These are phyloP conservation scores for Heliconius nattereri DNA, from an alignment of 1,140 invertebrate species.

Conservation along the genomic window DNA sequence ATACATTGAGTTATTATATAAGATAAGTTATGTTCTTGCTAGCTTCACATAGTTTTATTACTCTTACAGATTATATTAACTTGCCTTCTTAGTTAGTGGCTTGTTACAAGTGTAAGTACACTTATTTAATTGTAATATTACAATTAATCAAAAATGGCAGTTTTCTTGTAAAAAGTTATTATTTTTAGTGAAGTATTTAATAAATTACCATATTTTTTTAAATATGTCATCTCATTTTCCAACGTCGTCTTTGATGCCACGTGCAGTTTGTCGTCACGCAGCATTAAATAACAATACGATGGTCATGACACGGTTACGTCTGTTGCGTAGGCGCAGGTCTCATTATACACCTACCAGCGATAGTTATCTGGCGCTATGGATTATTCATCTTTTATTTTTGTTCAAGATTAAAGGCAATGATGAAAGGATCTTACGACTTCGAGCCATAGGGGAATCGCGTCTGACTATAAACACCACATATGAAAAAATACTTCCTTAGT, in stretches of 20 bases:
- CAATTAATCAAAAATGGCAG: too few species aligned
- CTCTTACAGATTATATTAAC: too few species aligned
- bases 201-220: not conserved
- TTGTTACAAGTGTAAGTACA: too few species aligned
- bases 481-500: not conserved
- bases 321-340: not conserved
- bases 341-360: not conserved
- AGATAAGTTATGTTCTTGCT: too few species aligned
- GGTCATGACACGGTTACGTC: constrained; percentile 5
- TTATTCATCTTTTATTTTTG: not conserved
- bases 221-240: not conserved
- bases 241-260: not conserved
- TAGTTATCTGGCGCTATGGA: constrained; percentile 2
- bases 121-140: too few species aligned
- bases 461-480: too few species aligned
- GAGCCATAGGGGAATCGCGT: too few species aligned
- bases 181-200: too few species aligned
- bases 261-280: not conserved
- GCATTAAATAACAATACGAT: constrained; percentile 3
- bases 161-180: too few species aligned
- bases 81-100: too few species aligned
- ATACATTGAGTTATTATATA: too few species aligned
- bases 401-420: not conserved
- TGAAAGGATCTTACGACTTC: not conserved
- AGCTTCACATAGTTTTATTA: too few species aligned